Percentiles rank a stretch among this genome's conserved stretches.
These are phyloP conservation scores for Hapalemur alaotrensis DNA, from an alignment of 2,797 vertebrate species.

Conservation along the genomic window DNA sequence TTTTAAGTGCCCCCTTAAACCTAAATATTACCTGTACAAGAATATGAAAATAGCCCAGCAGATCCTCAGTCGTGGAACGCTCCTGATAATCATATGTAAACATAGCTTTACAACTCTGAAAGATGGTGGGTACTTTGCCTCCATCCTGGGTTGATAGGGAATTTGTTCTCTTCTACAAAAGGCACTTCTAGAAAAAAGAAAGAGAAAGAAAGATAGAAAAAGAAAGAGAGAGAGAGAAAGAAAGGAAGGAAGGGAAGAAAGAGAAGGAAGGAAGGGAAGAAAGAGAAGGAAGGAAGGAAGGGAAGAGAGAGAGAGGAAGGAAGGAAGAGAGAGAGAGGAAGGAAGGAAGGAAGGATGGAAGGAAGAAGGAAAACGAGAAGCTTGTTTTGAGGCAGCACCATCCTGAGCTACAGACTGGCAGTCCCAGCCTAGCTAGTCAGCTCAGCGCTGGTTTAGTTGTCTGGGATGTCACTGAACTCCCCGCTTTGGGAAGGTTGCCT, in stretches of 20 bases:
- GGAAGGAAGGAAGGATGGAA: too few relatives aligned
- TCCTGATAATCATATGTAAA: conserved; percentile 28
- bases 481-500: conserved; percentile 57
- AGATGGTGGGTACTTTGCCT: background rate
- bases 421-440: background rate
- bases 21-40: background rate
- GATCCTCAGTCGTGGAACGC: background rate
- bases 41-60: conserved; percentile 24
- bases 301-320: too few relatives aligned
- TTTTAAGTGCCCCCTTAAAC: conserved; percentile 44
- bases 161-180: conserved; percentile 26
- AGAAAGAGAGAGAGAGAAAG: too few relatives aligned
- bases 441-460: conserved; percentile 45
- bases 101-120: conserved; percentile 7
- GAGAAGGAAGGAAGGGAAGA: too few relatives aligned
- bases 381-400: background rate
- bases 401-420: conserved; percentile 20
- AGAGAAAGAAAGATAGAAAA: background rate
- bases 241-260: too few relatives aligned
- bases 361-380: too few relatives aligned
- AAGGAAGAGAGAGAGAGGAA: too few relatives aligned
- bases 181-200: background rate
- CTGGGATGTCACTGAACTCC: conserved; percentile 51
- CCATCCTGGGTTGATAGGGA: background rate
- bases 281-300: too few relatives aligned